These are phyloP conservation scores for Bombus difficillimus DNA, from an alignment of 1,140 invertebrate species.

Conservation along the genomic window DNA sequence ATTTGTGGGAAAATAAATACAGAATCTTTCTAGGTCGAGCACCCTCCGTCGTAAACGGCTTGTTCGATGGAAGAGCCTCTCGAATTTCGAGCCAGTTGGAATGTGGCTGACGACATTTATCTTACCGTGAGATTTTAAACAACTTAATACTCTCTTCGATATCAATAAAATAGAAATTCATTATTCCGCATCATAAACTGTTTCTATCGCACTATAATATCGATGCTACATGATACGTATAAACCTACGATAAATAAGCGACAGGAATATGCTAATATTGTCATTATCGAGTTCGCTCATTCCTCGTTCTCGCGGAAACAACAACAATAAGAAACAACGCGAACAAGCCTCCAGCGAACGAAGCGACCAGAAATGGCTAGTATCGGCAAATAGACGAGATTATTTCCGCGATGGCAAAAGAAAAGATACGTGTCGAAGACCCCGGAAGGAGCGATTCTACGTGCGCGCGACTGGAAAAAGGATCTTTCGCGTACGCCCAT, in stretches of 20 bases:
- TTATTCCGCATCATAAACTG: not conserved
- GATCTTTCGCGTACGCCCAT: conserved; percentile 43
- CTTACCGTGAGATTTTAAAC: not conserved
- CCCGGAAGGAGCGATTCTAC: conserved; percentile 49
- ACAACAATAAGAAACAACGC: not conserved
- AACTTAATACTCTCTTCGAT: not conserved
- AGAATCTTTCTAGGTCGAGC: conserved; percentile 50
- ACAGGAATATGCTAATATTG: not conserved
- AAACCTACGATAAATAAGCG: not conserved
- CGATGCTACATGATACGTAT: not conserved
- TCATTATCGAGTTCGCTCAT: not conserved
- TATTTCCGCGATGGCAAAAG: conserved; percentile 45
- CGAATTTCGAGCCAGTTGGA: conserved; percentile 31
- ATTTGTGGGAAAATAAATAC: conserved; percentile 44
- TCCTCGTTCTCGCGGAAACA: not conserved
- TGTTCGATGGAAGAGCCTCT: conserved; percentile 3
- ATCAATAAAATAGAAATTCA: not conserved
- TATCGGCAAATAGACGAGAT: conserved; percentile 15
- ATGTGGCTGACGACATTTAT: not conserved
- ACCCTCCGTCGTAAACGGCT: conserved; percentile 41
- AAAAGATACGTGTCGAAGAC: conserved; percentile 47
- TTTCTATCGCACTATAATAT: not conserved
- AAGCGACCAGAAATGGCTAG: not conserved
- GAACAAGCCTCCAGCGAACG: not conserved
- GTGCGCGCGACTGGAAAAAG: conserved; percentile 43